These are phyloP conservation scores for Pyrocoelia pectoralis DNA, from an alignment of 2,888 invertebrate species.

Conservation along the genomic window DNA sequence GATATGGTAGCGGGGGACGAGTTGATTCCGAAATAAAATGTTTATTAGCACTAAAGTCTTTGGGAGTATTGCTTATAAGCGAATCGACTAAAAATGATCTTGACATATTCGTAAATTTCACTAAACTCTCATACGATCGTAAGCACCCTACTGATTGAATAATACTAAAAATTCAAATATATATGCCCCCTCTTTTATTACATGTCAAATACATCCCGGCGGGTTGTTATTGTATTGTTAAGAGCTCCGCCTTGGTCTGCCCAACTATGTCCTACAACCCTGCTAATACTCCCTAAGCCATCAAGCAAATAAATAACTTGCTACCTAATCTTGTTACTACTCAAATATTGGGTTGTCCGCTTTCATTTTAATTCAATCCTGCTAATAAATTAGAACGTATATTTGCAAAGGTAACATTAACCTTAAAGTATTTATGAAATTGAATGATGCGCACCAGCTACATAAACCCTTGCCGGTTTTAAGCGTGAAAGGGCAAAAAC, in stretches of 20 bases:
- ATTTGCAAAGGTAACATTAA: too few relatives aligned
- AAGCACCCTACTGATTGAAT: conserved; percentile 40
- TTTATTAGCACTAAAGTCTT: conserved; percentile 57
- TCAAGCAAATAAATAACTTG: conserved; percentile 54
- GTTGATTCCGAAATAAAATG: conserved; percentile 60
- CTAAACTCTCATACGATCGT: conserved; percentile 22
- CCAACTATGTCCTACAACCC: conserved; percentile 46
- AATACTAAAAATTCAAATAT: conserved; percentile 42
- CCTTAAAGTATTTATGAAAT: too few relatives aligned
- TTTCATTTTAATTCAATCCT: conserved; percentile 24
- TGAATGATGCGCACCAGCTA: too few relatives aligned
- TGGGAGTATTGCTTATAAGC: conserved; percentile 73
- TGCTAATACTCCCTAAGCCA: conserved; percentile 43
- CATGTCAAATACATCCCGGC: conserved; percentile 46
- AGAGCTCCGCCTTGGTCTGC: conserved; percentile 52
- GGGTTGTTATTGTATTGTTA: conserved; percentile 50
- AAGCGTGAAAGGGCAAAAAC: too few relatives aligned
- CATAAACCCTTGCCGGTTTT: too few relatives aligned
- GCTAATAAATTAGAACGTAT: conserved; percentile 7
- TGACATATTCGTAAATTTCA: conserved; percentile 67
- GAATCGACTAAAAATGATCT: conserved; percentile 85
- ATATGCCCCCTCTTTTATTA: conserved; percentile 51
- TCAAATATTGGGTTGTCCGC: conserved; percentile 50
- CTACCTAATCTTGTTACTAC: conserved; percentile 49
- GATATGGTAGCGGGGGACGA: conserved; percentile 69